Evolutionary conservation across 1,140 invertebrate genomes (phyloP).

Genomic region (Lordiphosa stackelbergi): DNA sequence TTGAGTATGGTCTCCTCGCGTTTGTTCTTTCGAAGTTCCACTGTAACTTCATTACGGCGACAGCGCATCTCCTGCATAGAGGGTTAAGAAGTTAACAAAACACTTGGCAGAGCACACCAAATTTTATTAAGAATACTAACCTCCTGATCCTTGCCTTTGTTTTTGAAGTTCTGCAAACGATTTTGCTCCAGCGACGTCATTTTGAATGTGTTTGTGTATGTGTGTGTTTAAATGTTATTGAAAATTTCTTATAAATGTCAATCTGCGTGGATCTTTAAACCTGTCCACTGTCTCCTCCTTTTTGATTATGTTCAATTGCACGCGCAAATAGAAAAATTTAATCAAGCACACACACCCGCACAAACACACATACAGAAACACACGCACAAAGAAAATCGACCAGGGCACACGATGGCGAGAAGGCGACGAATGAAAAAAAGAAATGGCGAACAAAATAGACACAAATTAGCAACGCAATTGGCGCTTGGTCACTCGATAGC

Average conservation of each 20-base stretch:
- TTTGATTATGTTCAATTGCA: slow-evolving; percentile 50
- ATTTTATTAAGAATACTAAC: slow-evolving; percentile 81
- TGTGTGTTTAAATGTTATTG: slow-evolving; percentile 5
- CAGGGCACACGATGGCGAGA: slow-evolving; percentile 47
- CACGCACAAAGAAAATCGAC: slow-evolving; percentile 32
- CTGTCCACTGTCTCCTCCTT: slow-evolving; percentile 8
- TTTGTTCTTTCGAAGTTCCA: slow-evolving; percentile 97
- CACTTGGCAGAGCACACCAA: background rate
- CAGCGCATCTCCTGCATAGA: slow-evolving; percentile 92
- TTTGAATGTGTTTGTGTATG: slow-evolving; percentile 33
- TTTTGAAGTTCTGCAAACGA: slow-evolving; percentile 95
- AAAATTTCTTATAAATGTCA: slow-evolving; percentile 20
- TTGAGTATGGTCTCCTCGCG: slow-evolving; percentile 97
- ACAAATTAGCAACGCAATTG: slow-evolving; percentile 18
- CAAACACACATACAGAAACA: slow-evolving; percentile 13
- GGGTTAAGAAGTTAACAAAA: slow-evolving; percentile 1
- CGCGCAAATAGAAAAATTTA: slow-evolving; percentile 35
- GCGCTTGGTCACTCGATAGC: background rate
- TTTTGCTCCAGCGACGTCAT: slow-evolving; percentile 70
- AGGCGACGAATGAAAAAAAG: slow-evolving; percentile 35
- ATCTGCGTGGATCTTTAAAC: slow-evolving; percentile 12
- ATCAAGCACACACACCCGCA: slow-evolving; percentile 29
- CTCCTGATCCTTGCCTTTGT: slow-evolving; percentile 97
- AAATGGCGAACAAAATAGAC: slow-evolving; percentile 59
- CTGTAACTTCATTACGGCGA: slow-evolving; percentile 95